These are phyloP conservation scores for Megalurothrips usitatus DNA, from an alignment of 2,888 invertebrate species.

Conservation along the genomic window DNA sequence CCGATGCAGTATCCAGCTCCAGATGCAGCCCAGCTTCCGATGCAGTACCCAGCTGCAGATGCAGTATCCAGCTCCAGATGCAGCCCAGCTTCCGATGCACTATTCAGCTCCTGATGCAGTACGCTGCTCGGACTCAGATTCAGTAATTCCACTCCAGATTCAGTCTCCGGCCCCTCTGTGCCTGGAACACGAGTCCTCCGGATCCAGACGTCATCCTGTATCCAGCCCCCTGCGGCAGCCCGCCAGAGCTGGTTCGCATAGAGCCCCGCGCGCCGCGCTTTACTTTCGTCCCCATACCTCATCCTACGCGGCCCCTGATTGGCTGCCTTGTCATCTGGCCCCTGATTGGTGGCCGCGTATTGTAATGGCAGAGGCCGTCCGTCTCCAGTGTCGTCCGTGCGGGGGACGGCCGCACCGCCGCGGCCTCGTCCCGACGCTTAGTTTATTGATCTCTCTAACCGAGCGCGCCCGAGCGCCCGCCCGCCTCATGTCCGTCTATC, in stretches of 20 bases:
- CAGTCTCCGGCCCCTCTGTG: too few relatives aligned
- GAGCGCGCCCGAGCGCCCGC: neutral
- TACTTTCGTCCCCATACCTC: neutral
- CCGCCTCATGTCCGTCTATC: neutral
- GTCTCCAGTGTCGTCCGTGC: neutral
- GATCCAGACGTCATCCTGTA: too few relatives aligned
- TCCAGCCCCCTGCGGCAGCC: neutral
- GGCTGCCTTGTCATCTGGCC: neutral
- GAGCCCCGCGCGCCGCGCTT: neutral
- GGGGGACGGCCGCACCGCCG: neutral
- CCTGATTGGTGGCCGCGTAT: neutral
- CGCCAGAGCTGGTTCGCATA: neutral
- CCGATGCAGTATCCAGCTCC: too few relatives aligned
- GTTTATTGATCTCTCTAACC: constrained; percentile 3
- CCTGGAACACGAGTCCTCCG: too few relatives aligned
- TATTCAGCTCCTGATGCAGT: too few relatives aligned
- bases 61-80: too few relatives aligned
- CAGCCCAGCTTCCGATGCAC: too few relatives aligned
- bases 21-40: too few relatives aligned
- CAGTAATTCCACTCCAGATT: too few relatives aligned
- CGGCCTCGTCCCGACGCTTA: neutral
- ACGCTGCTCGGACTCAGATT: too few relatives aligned
- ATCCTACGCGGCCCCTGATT: neutral
- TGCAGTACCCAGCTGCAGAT: too few relatives aligned
- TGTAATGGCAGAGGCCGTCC: neutral